Base-by-base conservation (phyloP, 2,888 invertebrate species). In the Apamea epomidion region DNA sequence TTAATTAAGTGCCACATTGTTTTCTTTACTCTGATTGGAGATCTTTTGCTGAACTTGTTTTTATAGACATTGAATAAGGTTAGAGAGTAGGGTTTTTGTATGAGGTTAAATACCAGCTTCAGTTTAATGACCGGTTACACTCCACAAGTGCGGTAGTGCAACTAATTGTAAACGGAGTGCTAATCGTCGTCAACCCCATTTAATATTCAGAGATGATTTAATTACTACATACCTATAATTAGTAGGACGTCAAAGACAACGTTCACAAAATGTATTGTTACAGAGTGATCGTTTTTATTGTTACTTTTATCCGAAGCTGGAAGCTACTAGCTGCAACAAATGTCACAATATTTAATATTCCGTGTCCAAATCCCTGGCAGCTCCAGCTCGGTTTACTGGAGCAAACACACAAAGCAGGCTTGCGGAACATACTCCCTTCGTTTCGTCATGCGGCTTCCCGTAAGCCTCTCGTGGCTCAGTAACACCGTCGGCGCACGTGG, bases 301-400 rank as follows among this genome's bases (percentile, higher is more conserved):
- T 21, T 16, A 58, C 21, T n/a, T 45, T 1, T 25, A 29, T 58
- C 45, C 5, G 32, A 21, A 21, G 29, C 7, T n/a, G 16, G 29
- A 48, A 37, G 37, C 21, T 25, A 7, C 7, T 42, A 62, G 32
- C 42, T 18, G 29, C 37, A 60, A 60, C 51, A 70, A 32, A 51
- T 58, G n/a, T 78, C 37, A 48, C 32, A n/a, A 78, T 16, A 83
- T 78, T 71, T 54, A 60, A 65, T 83, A 77, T 60, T 71, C 67
- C 37, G n/a, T 32, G 8, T 60, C 25, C n/a, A 71, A 71, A 60
- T 71, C 37, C 37, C 37, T 37, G 29, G 60, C 16, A 32, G 64
- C 37, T 58, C 25, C 10, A 29, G 78, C 21, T 29, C 72, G 54
- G 37, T 48, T 60, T 48, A 72, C 51, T 68, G 54, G 68, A 37